Evolutionary conservation across 2,113 vertebrate genomes (phyloP).

Genomic region (Semicossyphus pulcher): DNA sequence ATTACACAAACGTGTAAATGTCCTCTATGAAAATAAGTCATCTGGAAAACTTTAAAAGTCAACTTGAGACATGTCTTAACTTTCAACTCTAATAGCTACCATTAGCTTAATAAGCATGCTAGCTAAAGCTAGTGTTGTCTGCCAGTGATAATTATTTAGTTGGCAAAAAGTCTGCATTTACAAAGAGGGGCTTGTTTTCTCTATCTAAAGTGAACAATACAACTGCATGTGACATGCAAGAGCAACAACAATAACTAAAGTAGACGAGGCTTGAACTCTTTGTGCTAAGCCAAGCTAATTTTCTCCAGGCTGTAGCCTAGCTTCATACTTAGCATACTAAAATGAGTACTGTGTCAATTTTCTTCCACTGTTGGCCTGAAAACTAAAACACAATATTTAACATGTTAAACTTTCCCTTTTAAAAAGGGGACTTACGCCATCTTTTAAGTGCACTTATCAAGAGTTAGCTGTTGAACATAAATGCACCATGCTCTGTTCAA

Average conservation of each 20-base stretch:
- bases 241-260: not conserved
- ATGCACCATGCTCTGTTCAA: not conserved
- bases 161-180: not conserved
- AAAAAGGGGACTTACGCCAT: not conserved
- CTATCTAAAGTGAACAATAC: not conserved
- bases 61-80: not conserved
- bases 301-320: not conserved
- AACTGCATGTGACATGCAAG: not conserved
- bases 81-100: not conserved
- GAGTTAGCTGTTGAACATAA: slow-evolving; percentile 35
- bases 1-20: too few species aligned
- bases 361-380: too few species aligned
- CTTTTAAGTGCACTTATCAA: slow-evolving; percentile 31
- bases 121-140: not conserved
- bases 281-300: not conserved
- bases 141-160: not conserved
- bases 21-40: too few species aligned
- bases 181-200: not conserved
- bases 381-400: not conserved
- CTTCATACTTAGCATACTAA: not conserved
- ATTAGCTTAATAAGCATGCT: not conserved
- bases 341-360: too few species aligned
- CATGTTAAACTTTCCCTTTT: not conserved
- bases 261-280: not conserved
- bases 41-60: not conserved